Conservation (phyloP, 2,113 vertebrate species). For the Anguilla rostrata region DNA sequence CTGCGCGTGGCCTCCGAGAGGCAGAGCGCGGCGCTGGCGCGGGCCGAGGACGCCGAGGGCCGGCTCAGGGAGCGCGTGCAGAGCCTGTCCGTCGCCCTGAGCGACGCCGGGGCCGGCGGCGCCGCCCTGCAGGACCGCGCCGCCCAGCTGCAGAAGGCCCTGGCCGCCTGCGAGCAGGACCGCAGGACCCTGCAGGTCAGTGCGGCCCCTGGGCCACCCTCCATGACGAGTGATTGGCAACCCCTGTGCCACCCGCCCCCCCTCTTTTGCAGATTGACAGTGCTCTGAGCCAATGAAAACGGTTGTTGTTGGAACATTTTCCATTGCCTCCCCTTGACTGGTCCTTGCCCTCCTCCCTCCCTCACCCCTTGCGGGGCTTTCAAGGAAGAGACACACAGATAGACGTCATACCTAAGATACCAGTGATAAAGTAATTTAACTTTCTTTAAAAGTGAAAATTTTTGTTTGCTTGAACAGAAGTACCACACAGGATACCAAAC, state of each 20-base stretch:
- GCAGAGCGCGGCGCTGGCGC: slow-evolving; percentile 55
- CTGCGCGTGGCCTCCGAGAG: slow-evolving; percentile 63
- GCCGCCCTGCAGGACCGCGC: slow-evolving; percentile 66
- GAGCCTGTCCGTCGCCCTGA: slow-evolving; percentile 58
- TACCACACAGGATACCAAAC: background rate
- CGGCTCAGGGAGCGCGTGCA: slow-evolving; percentile 69
- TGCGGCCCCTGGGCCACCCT: background rate
- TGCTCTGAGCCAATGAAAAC: too few relatives aligned
- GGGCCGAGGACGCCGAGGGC: slow-evolving; percentile 65
- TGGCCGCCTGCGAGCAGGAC: slow-evolving; percentile 70
- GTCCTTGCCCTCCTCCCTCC: too few relatives aligned
- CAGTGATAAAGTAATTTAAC: too few relatives aligned
- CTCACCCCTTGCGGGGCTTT: too few relatives aligned
- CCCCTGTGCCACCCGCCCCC: too few relatives aligned
- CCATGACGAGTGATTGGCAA: background rate
- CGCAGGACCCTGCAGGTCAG: slow-evolving; percentile 72
- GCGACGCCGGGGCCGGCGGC: slow-evolving; percentile 50
- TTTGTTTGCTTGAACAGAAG: too few relatives aligned
- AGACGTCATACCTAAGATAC: too few relatives aligned
- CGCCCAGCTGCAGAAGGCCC: slow-evolving; percentile 64
- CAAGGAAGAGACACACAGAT: too few relatives aligned
- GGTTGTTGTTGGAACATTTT: too few relatives aligned
- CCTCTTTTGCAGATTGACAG: too few relatives aligned
- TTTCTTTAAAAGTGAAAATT: too few relatives aligned
- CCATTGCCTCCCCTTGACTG: too few relatives aligned